Percentiles rank a stretch among this genome's conserved stretches.
Evolutionary conservation across 2,888 invertebrate genomes (phyloP).

Genomic region (Loripinus fragilis): DNA sequence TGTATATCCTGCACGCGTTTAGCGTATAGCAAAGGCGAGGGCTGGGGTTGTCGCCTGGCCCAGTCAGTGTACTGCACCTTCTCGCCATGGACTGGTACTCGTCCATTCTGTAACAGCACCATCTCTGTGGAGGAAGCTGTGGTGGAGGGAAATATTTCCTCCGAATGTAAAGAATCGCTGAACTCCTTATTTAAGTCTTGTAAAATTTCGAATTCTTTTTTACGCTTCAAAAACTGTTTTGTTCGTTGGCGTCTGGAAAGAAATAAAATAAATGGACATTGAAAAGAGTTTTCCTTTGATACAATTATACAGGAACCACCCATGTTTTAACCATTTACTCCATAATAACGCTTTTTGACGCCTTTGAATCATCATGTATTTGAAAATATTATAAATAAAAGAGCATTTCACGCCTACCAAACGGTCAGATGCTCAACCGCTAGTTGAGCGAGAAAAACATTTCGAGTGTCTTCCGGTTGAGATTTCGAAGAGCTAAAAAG

Average conservation of each 20-base stretch:
- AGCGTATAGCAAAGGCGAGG: background rate
- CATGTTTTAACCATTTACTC: too few species aligned
- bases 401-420: too few species aligned
- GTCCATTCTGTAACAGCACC: constrained; percentile 3
- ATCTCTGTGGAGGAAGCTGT: background rate
- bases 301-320: too few species aligned
- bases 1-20: background rate
- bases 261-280: background rate
- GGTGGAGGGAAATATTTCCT: background rate
- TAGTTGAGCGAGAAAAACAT: too few species aligned
- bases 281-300: too few species aligned
- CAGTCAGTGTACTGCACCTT: background rate
- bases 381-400: too few species aligned
- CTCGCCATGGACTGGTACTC: background rate
- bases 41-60: background rate
- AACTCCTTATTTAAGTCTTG: background rate
- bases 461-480: too few species aligned
- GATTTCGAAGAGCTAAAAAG: too few species aligned
- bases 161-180: background rate
- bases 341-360: too few species aligned
- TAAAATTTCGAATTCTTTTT: background rate
- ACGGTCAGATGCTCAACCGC: too few species aligned
- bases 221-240: background rate
- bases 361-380: too few species aligned
- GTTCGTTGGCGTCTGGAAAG: background rate